Conservation (phyloP, 2,113 vertebrate species). For the Ciconia maguari region DNA sequence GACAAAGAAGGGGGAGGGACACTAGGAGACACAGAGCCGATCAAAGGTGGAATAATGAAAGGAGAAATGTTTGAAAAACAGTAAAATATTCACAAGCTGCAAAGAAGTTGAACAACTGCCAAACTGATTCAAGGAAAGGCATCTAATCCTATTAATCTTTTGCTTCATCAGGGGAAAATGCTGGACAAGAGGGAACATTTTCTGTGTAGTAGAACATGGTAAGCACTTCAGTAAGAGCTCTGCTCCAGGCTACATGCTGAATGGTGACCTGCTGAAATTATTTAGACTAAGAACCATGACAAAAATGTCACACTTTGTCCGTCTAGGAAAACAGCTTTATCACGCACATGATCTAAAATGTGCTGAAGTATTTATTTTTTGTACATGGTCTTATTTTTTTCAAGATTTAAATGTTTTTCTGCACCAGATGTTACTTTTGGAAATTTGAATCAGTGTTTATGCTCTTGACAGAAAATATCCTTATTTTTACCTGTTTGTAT, state of each 20-base stretch:
- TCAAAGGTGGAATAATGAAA: constrained; percentile 6
- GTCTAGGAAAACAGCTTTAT: constrained; percentile 68
- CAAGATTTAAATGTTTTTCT: background rate
- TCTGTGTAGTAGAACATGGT: background rate
- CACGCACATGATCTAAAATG: constrained; percentile 41
- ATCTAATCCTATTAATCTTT: constrained; percentile 55
- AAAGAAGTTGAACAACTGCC: background rate
- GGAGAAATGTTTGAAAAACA: background rate
- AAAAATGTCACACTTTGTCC: constrained; percentile 69
- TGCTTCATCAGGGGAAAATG: constrained; percentile 25
- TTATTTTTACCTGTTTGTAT: background rate
- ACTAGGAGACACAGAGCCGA: background rate
- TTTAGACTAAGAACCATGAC: constrained; percentile 59
- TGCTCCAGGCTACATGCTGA: constrained; percentile 3
- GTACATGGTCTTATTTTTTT: constrained; percentile 6
- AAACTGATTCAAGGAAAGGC: background rate
- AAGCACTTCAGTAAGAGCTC: background rate
- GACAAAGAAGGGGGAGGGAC: background rate
- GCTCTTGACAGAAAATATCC: background rate
- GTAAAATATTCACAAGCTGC: background rate
- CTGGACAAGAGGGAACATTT: constrained; percentile 26
- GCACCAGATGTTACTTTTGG: background rate
- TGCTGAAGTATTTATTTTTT: constrained; percentile 36
- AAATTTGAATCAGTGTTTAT: background rate
- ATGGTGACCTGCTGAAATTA: constrained; percentile 60